Percentiles rank a stretch among this genome's conserved stretches.
These are phyloP conservation scores for Antheraea pernyi DNA, from an alignment of 1,140 invertebrate species.

Conservation along the genomic window DNA sequence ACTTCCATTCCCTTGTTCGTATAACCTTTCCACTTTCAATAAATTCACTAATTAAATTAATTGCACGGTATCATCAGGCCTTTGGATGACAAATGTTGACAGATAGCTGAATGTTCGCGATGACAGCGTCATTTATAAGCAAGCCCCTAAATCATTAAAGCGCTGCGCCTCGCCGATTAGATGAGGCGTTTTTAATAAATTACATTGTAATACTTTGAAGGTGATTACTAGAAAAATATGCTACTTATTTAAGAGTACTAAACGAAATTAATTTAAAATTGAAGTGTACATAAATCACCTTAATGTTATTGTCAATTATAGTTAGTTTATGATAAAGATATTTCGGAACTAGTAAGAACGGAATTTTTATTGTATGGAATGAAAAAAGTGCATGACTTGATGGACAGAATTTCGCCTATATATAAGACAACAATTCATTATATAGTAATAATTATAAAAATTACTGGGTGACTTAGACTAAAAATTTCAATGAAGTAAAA, in stretches of 20 bases:
- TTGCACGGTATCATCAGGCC: constrained; percentile 35
- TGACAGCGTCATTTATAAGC: constrained; percentile 67
- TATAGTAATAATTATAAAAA: too few relatives aligned
- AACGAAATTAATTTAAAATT: too few relatives aligned
- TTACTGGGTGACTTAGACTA: too few relatives aligned
- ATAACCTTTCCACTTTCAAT: constrained; percentile 4
- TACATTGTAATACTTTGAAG: constrained; percentile 36
- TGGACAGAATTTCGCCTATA: too few relatives aligned
- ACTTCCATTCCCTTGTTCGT: background rate
- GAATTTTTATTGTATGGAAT: too few relatives aligned
- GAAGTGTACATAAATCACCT: too few relatives aligned
- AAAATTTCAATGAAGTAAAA: too few relatives aligned
- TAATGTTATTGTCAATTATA: too few relatives aligned
- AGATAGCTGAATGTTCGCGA: constrained; percentile 49
- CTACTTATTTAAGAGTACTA: background rate
- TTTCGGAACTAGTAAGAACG: too few relatives aligned
- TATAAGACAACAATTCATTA: too few relatives aligned
- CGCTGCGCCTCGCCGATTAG: constrained; percentile 36
- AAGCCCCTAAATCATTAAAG: constrained; percentile 47
- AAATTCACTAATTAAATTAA: constrained; percentile 44
- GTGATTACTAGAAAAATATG: constrained; percentile 12
- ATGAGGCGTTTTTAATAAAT: constrained; percentile 46
- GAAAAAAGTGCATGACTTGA: too few relatives aligned
- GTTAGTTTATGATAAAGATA: too few relatives aligned
- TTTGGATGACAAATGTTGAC: constrained; percentile 62